phyloP scores from a whole-genome alignment of 2,888 invertebrate species.

The Crematogaster levior region DNA sequence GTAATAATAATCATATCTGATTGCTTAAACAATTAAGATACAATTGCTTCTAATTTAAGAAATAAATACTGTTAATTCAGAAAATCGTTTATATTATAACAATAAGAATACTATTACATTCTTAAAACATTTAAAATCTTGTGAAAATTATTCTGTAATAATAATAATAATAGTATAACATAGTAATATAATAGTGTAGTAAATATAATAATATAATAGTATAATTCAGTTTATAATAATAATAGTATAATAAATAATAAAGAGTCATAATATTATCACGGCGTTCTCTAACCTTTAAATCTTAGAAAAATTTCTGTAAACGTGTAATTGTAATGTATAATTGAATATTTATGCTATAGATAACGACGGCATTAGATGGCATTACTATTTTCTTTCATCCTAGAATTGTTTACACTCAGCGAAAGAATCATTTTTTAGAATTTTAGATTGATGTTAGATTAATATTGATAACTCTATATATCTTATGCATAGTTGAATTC shows the following conservation, averaged over 20 bases:
- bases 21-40: not conserved
- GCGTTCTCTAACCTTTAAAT: not conserved
- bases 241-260: not conserved
- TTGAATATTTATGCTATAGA: no score
- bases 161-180: not conserved
- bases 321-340: no score
- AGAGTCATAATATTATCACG: not conserved
- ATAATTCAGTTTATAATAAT: no score
- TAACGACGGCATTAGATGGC: no score
- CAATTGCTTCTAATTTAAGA: not conserved
- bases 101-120: not conserved
- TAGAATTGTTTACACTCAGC: not conserved
- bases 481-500: not conserved
- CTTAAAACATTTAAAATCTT: not conserved
- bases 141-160: not conserved
- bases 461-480: not conserved
- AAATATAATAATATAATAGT: no score
- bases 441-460: not conserved
- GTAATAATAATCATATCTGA: slow-evolving; percentile 2
- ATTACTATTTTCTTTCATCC: not conserved
- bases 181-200: no score
- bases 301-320: not conserved
- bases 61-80: not conserved
- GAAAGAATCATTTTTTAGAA: not conserved
- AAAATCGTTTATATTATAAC: not conserved